Evolutionary conservation across 2,797 vertebrate species (phyloP), one percentile per base, ranked within the genome.

Genomic region (Rallus crepitans): DNA sequence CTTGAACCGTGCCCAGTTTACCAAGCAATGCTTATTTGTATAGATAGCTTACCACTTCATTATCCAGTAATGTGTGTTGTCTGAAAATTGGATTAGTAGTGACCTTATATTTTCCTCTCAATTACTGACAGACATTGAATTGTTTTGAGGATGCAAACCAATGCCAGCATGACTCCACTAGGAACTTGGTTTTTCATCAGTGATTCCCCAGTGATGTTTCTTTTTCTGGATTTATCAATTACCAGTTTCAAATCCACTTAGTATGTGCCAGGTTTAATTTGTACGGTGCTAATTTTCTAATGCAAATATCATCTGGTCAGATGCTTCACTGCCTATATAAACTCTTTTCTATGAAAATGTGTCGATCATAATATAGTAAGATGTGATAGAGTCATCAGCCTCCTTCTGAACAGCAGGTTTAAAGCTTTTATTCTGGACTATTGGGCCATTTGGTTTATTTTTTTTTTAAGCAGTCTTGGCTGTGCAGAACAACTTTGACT

Each of bases 1-100:
- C 59, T 71, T 89, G 33, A 76, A 39, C 30, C 75, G 37, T 82
- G 56, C 56, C 82, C 53, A 65, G 60, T 90, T 90, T 93, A 70
- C 68, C 59, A 79, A 90, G 79, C 39, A 68, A 8, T 80, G 57
- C 45, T 82, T 86, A 91, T 90, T 87, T 91, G 37, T 90, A 85
- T 61, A 80, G 93, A 95, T 95, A 89, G 68, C 75, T 90, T 96
- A 70, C 88, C 75, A 89, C 81, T 95, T 96, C 70, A 94, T 97
- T 97, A 96, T 96, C 81, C 66, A 57, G 60, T 85, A 89, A 87
- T 87, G 63, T 92, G 45, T 82, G 83, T 52, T 89, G 83, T 64
- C 90, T 95, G 83, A 85, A 94, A 87, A 96, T 90, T 89, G 81
- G 83, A 93, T 94, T 94, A 90, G 85, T 79, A 87, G 60, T 89